phyloP scores from a whole-genome alignment of 2,797 vertebrate species.

The Heteromormyrus szaboi region DNA sequence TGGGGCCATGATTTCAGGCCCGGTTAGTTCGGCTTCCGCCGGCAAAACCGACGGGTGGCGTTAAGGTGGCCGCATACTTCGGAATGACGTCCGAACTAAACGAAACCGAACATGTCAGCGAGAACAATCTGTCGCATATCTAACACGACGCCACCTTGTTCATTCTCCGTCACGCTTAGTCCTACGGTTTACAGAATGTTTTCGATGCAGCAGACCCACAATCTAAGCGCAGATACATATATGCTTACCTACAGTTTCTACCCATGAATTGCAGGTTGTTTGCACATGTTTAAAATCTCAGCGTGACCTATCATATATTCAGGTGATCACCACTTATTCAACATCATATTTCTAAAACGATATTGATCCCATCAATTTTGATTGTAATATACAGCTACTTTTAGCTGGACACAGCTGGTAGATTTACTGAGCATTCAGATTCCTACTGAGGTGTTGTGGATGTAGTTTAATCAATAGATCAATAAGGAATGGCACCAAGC shows the following conservation, averaged over 20 bases:
- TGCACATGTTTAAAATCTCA: neutral
- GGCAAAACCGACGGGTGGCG: neutral
- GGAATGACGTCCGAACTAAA: neutral
- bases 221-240: neutral
- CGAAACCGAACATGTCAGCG: neutral
- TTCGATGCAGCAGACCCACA: neutral
- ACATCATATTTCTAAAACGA: neutral
- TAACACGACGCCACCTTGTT: neutral
- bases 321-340: neutral
- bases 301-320: neutral
- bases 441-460: neutral
- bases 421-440: neutral
- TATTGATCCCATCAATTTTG: neutral
- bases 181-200: neutral
- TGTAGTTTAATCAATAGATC: neutral
- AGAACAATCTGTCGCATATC: neutral
- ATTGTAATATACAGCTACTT: neutral
- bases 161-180: neutral
- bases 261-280: neutral
- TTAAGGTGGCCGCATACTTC: neutral
- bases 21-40: slow-evolving; percentile 55
- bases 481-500: neutral
- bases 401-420: neutral
- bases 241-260: neutral
- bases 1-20: slow-evolving; percentile 98